A percentile compares a stretch with the other conserved stretches of the same genome.
Conservation (phyloP, 2,888 invertebrate genomes). For the Dugesia japonica region DNA sequence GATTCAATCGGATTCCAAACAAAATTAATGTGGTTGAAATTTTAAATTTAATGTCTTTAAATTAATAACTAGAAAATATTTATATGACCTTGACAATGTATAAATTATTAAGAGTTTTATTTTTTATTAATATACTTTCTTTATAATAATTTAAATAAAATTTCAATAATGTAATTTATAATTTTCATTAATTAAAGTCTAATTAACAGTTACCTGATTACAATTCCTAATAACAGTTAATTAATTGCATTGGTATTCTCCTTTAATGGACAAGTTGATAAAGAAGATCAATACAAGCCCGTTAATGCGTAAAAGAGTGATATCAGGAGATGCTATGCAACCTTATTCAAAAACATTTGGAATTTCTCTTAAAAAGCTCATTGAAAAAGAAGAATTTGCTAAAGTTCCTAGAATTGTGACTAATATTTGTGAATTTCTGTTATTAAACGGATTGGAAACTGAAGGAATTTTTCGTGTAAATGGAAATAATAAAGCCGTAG, state of each 20-base stretch:
- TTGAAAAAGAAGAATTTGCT: conserved; percentile 11
- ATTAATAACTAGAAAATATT: neutral
- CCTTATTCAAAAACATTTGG: conserved; percentile 22
- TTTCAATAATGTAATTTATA: neutral
- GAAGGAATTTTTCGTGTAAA: conserved; percentile 52
- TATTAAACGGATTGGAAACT: conserved; percentile 45
- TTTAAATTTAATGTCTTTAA: no score
- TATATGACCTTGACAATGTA: conserved; percentile 3
- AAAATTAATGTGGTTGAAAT: no score
- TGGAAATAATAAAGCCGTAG: conserved; percentile 51
- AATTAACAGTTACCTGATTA: neutral
- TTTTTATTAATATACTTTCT: neutral
- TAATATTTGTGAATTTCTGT: conserved; percentile 36
- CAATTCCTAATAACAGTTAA: conserved; percentile 9
- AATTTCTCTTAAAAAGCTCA: conserved; percentile 23
- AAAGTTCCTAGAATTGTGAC: conserved; percentile 37
- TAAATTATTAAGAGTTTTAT: conserved; percentile 14
- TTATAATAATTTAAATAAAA: neutral
- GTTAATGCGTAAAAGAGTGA: neutral
- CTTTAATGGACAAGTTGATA: conserved; percentile 20
- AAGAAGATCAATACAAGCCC: conserved; percentile 16
- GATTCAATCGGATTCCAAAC: no score
- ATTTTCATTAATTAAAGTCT: neutral
- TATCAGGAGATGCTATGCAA: neutral
- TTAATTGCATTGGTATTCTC: neutral